Evolutionary conservation across 2,113 vertebrate species (phyloP), one percentile per base, ranked within the genome.

Genomic region (Myocastor coypus): DNA sequence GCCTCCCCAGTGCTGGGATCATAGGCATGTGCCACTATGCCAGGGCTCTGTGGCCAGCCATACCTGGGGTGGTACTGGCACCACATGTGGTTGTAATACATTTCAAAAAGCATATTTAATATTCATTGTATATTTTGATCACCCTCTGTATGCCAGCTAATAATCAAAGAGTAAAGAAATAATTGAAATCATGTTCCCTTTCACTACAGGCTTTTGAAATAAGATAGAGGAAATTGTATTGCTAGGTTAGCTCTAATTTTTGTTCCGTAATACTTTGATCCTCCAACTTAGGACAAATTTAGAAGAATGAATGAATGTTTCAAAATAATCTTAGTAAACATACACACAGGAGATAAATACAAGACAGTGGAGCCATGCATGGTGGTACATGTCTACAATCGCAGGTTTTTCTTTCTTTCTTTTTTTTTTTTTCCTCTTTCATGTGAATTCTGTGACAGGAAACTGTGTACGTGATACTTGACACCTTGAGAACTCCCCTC

Each of bases 391-490:
- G 30, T 19, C 32, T 80, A 20, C 19, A 80, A 34, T 34, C 30
- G 30, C 17, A 77, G 69, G n/a, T n/a, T n/a, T n/a, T n/a, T n/a
- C n/a, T n/a, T n/a, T n/a, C n/a, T n/a, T n/a, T n/a, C n/a, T 57
- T 63, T 50, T 68, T 46, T 46, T 66, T 85, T 63, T 50, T 82
- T 63, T 28, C 40, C 24, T 93, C 61, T 86, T 89, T 55, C 52
- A 78, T 59, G 63, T 91, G 83, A 88, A 90, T 61, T 93, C 86
- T 83, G 75, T 13, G 55, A 77, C 37, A 88, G 26, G 83, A 95
- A 92, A 82, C 83, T 42, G 34, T 16, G 5, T 55, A 55, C 13
- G 55, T 16, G 55, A 55, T 55, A 55, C 55, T 55, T 55, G 55
- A 55, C 55, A 55, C 55, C 14, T 2, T 55, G 14, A 24, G 50